Conservation (phyloP, 2,113 vertebrate species). For the Burhinus bistriatus region DNA sequence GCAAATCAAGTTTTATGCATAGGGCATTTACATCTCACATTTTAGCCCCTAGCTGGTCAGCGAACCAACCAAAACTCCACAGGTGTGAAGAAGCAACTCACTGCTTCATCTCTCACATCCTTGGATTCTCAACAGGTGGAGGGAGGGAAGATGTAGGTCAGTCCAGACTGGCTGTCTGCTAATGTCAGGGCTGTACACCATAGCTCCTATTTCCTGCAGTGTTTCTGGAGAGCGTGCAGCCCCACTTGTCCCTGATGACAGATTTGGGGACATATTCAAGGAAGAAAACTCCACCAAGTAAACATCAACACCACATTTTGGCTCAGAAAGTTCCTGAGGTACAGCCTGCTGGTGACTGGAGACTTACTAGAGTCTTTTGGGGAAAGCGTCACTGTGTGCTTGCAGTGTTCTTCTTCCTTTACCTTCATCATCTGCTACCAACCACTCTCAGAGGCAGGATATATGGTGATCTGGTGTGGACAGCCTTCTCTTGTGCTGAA, state of each 20-base stretch:
- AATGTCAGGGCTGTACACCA: background rate
- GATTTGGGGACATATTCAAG: background rate
- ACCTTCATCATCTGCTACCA: background rate
- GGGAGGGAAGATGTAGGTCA: background rate
- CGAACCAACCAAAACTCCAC: background rate
- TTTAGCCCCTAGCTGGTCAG: background rate
- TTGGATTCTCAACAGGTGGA: background rate
- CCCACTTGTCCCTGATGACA: background rate
- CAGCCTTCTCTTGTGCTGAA: background rate
- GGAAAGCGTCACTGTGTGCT: background rate
- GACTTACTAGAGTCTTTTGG: background rate
- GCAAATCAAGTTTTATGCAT: background rate
- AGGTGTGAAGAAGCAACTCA: background rate
- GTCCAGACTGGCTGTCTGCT: background rate
- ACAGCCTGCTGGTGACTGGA: background rate
- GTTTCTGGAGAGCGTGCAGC: background rate
- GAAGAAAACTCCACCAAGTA: background rate
- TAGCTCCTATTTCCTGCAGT: background rate
- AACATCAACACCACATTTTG: background rate
- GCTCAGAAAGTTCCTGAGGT: background rate
- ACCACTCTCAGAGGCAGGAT: too few relatives aligned
- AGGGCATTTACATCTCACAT: background rate
- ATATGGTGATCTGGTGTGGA: background rate
- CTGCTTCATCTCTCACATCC: background rate
- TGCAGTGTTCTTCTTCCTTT: background rate